Base-by-base conservation (phyloP, 2,797 vertebrate species). In the Aldrovandia affinis region DNA sequence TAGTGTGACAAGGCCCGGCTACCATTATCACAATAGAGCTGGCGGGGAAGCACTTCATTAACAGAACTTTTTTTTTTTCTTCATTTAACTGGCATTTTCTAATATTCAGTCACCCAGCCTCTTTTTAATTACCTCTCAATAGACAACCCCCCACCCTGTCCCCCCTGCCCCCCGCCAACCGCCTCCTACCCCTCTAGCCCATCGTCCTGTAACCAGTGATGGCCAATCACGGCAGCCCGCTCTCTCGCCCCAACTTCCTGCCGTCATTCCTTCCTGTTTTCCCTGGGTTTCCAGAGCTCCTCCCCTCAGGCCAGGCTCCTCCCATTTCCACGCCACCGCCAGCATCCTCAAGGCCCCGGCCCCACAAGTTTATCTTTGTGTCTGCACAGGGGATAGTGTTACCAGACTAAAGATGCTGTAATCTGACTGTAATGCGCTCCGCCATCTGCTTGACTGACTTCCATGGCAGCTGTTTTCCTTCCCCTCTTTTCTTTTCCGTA, bases 41-140 rank as follows among this genome's bases (percentile, higher is more conserved):
- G 70, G 39, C 20, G 39, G 25, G 65, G 39, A 75, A 75, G 70
- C 70, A 25, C 70, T 75, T 75, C 44, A 75, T 75, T 75, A 75
- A 44, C 36, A 25, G 18, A 25, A 75, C 36, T 44, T 25, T 44
- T 75, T 59, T 59, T n/a, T 39, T 15, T 20, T 5, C 14, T 15
- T 15, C 65, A 20, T 90, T 90, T 92, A 91, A 92, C 88, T 93
- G 86, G 88, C 81, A 84, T 93, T 88, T 88, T 87, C 80, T 89
- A 88, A 88, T 89, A 90, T 87, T 90, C 81, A 73, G 89, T 89
- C 59, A 83, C 42, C 90, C 91, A 88, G 78, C 81, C 88, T 88
- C 80, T 90, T 78, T 89, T 91, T 92, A 94, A 94, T 93, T 89
- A 90, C 88, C 93, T 91, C 89, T 54, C 75, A 22, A 59, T 47